Base-by-base conservation (phyloP, 2,888 invertebrate genomes). In the Panzeria rudis region DNA sequence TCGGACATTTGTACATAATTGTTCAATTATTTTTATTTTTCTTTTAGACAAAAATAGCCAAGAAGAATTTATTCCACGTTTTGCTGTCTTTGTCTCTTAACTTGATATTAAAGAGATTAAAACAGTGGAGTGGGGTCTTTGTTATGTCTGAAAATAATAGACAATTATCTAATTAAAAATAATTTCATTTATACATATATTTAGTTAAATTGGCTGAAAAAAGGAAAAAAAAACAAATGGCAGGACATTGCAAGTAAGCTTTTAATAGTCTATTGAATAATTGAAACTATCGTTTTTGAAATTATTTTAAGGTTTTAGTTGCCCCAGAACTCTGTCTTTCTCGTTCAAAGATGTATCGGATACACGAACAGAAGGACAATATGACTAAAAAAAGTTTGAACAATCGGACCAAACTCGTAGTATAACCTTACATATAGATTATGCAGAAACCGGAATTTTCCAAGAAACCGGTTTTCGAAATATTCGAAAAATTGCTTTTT, bases 1-100 rank as follows among this genome's bases (percentile, higher is more conserved):
- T 83, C 89, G 87, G 89, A 89, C 91, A 91, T 90, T 91, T 90
- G 89, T 88, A 91, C 91, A 91, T 90, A 90, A 91, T 91, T 91
- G 91, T 91, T 89, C 90, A 91, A 91, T 91, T 91, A 91, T 89
- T 90, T 89, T 88, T 78, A 13, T 62, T 66, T 56, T 66, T 47
- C 71, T 75, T 79, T 82, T 61, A 32, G 23, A 61, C 50, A 71
- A 69, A 9, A n/a, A 56, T 15, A 56, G 56, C 52, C 17, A 52
- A 11, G 50, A 73, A 32, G 59, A 62, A 68, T 84, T 81, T 81
- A 61, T 25, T 25, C 3, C n/a, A 41, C 56, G 25, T 56, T 54
- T 52, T 52, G 20, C 15, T 59, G 35, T 52, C 44, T 54, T 50
- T 72, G 47, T 62, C 35, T 62, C 32, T 44, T 11, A 38, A 66